Evolutionary conservation across 2,888 invertebrate species (phyloP).

Genomic region (Pammene aurita): DNA sequence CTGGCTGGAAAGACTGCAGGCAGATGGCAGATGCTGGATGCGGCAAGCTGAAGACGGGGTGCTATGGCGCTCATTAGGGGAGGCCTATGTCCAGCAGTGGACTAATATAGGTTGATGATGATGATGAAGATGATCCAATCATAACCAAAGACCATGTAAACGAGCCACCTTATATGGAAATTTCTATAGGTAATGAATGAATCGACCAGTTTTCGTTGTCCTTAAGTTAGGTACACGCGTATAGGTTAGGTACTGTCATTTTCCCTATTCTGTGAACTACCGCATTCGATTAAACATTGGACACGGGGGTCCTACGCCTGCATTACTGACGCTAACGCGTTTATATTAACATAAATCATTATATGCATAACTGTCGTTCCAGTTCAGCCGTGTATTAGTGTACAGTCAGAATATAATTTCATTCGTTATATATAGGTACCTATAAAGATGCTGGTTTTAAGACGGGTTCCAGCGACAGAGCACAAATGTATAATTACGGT

Average conservation of each 20-base stretch:
- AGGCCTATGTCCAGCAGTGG: too few species aligned
- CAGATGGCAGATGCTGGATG: too few species aligned
- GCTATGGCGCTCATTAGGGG: too few species aligned
- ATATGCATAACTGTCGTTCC: conserved; percentile 40
- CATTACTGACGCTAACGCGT: conserved; percentile 60
- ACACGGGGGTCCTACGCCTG: conserved; percentile 67
- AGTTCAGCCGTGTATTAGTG: neutral
- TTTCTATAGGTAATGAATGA: too few species aligned
- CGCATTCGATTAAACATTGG: conserved; percentile 73
- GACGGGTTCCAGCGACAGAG: neutral
- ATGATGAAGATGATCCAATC: too few species aligned
- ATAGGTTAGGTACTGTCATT: conserved; percentile 41
- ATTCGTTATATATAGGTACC: neutral
- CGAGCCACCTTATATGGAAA: too few species aligned
- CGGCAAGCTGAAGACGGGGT: too few species aligned
- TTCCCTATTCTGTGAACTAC: conserved; percentile 33
- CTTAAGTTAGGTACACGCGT: neutral
- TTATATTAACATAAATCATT: conserved; percentile 71
- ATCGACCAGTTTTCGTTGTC: too few species aligned
- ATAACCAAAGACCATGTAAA: too few species aligned
- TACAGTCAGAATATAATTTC: neutral
- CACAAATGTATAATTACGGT: too few species aligned
- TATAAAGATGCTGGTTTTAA: neutral
- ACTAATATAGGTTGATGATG: too few species aligned
- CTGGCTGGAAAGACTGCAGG: too few species aligned